Conservation (phyloP, 1,140 invertebrate species). For the Aphaenogaster ashmeadi region DNA sequence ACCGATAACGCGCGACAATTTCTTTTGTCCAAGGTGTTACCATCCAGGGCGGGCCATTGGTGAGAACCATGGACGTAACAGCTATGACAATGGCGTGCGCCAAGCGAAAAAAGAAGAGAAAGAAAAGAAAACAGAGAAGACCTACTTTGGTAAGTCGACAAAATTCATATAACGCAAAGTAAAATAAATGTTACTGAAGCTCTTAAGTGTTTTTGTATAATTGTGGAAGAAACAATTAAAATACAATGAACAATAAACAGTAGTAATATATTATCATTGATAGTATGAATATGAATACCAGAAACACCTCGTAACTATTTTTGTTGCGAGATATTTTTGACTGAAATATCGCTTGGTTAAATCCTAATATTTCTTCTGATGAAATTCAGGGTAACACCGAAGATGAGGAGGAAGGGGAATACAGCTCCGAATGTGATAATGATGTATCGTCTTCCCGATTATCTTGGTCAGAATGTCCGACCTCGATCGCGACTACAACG, state of each 20-base stretch:
- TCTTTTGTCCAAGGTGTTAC: conserved; percentile 83
- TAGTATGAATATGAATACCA: not conserved
- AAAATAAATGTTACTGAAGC: not conserved
- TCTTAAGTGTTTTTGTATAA: not conserved
- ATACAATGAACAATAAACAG: not conserved
- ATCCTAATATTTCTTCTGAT: not conserved
- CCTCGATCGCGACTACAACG: conserved; percentile 46
- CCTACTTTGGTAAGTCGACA: conserved; percentile 77
- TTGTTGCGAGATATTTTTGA: not conserved
- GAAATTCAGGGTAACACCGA: conserved; percentile 78
- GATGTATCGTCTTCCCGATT: conserved; percentile 71
- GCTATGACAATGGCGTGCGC: conserved; percentile 74
- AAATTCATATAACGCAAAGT: not conserved
- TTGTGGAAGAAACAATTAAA: conserved; percentile 12
- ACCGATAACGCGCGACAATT: conserved; percentile 67
- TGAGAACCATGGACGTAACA: conserved; percentile 80
- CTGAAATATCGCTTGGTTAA: not conserved
- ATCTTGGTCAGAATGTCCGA: conserved; percentile 65
- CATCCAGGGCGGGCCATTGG: conserved; percentile 83
- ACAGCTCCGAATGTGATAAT: conserved; percentile 83
- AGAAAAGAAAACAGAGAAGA: conserved; percentile 83
- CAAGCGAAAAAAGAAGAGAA: conserved; percentile 85
- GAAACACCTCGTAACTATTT: not conserved
- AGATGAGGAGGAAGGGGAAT: conserved; percentile 82
- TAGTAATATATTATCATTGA: not conserved